Evolutionary conservation across 2,888 invertebrate genomes (phyloP).

Genomic region (Polymixis lichenea): DNA sequence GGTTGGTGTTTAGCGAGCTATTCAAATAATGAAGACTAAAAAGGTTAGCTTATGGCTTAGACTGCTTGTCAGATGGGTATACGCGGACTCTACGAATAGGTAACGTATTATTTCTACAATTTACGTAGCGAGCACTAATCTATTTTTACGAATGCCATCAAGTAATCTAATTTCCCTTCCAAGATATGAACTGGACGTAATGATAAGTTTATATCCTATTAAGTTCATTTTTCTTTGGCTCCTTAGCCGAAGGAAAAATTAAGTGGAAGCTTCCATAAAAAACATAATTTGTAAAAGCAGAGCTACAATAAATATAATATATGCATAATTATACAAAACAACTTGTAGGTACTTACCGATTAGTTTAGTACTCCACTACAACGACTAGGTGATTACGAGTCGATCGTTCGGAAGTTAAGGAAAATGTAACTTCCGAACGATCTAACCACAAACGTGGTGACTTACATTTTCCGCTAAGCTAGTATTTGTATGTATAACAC

Average conservation of each 20-base stretch:
- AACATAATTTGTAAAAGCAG: background rate
- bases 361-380: background rate
- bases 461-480: constrained; percentile 31
- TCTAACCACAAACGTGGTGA: constrained; percentile 31
- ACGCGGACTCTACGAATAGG: constrained; percentile 33
- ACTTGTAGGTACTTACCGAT: background rate
- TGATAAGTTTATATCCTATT: constrained; percentile 8
- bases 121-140: constrained; percentile 35
- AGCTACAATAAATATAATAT: background rate
- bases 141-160: constrained; percentile 48
- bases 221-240: background rate
- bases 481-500: constrained; percentile 6
- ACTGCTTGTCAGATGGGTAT: constrained; percentile 9
- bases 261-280: background rate
- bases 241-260: background rate
- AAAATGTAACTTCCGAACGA: constrained; percentile 22
- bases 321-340: background rate
- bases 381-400: background rate
- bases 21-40: background rate
- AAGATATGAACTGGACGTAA: constrained; percentile 26
- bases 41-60: background rate
- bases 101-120: constrained; percentile 48
- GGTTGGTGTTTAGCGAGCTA: background rate
- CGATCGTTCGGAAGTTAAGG: background rate
- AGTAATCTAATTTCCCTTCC: constrained; percentile 56